These are phyloP conservation scores for Drosophila insularis DNA, from an alignment of 1,140 invertebrate genomes.

Conservation along the genomic window DNA sequence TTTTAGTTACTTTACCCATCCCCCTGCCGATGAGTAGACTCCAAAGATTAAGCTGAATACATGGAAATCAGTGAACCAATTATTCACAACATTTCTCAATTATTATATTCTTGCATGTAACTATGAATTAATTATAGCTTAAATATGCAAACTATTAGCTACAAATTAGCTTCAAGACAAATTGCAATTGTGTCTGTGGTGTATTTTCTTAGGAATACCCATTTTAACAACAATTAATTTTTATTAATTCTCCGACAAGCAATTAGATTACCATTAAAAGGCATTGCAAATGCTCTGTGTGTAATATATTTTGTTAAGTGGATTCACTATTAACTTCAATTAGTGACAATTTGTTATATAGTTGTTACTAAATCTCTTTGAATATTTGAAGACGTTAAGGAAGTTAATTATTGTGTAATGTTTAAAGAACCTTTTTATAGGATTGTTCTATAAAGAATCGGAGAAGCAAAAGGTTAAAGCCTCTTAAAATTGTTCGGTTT, in stretches of 20 bases:
- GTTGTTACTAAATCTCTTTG: no score
- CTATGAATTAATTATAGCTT: neutral
- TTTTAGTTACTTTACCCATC: no score
- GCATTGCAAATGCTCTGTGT: neutral
- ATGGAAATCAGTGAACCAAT: neutral
- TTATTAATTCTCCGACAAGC: neutral
- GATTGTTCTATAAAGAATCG: no score
- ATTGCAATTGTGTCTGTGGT: slow-evolving; percentile 1
- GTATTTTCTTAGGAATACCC: neutral
- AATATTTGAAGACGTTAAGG: no score
- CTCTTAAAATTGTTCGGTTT: no score
- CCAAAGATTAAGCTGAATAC: neutral
- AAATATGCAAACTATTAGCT: slow-evolving; percentile 1
- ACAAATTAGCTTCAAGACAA: neutral
- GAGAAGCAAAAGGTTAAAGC: no score
- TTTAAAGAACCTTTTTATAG: no score
- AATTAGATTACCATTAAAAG: neutral
- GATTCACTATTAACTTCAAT: neutral
- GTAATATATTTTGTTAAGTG: neutral
- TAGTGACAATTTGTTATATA: neutral
- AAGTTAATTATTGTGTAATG: no score
- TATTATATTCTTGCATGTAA: neutral
- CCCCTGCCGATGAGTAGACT: no score
- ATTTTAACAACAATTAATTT: neutral
- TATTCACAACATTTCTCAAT: neutral